A percentile compares a stretch with the other conserved stretches of the same genome.
These are phyloP conservation scores for Sialis lutaria DNA, from an alignment of 2,888 invertebrate genomes.

Conservation along the genomic window DNA sequence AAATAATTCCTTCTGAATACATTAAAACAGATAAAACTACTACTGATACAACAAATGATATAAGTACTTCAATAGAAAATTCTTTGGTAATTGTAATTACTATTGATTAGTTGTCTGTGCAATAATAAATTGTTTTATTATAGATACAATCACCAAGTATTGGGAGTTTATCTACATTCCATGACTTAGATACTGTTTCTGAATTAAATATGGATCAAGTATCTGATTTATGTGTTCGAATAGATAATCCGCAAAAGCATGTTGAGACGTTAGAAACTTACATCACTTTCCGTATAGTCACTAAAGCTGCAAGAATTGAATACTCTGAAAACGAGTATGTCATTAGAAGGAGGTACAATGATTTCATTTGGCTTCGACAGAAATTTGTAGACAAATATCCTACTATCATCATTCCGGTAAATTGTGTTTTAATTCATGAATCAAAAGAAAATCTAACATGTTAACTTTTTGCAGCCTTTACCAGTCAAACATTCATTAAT, in stretches of 20 bases:
- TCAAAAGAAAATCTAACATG: background rate
- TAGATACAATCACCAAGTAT: slow-evolving; percentile 38
- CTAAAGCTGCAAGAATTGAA: slow-evolving; percentile 45
- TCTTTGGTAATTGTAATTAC: too few relatives aligned
- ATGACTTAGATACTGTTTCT: slow-evolving; percentile 34
- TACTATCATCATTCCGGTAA: slow-evolving; percentile 49
- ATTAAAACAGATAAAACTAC: too few relatives aligned
- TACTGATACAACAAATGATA: too few relatives aligned
- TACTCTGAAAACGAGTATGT: slow-evolving; percentile 43
- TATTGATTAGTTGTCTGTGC: too few relatives aligned
- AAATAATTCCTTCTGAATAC: too few relatives aligned
- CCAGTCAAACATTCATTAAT: slow-evolving; percentile 51
- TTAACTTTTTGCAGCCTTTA: slow-evolving; percentile 34
- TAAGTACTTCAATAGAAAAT: too few relatives aligned
- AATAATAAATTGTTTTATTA: too few relatives aligned
- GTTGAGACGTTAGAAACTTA: slow-evolving; percentile 52
- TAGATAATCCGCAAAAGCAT: slow-evolving; percentile 58
- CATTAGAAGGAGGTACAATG: slow-evolving; percentile 51
- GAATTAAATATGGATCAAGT: slow-evolving; percentile 33
- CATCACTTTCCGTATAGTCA: slow-evolving; percentile 49
- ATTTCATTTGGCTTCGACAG: slow-evolving; percentile 51
- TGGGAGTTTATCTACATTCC: slow-evolving; percentile 39
- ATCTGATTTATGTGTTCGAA: slow-evolving; percentile 42
- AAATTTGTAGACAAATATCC: slow-evolving; percentile 45
- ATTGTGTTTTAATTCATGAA: slow-evolving; percentile 12